Base-by-base conservation (phyloP, 1,140 invertebrate species). In the Drosophila biarmipes region DNA sequence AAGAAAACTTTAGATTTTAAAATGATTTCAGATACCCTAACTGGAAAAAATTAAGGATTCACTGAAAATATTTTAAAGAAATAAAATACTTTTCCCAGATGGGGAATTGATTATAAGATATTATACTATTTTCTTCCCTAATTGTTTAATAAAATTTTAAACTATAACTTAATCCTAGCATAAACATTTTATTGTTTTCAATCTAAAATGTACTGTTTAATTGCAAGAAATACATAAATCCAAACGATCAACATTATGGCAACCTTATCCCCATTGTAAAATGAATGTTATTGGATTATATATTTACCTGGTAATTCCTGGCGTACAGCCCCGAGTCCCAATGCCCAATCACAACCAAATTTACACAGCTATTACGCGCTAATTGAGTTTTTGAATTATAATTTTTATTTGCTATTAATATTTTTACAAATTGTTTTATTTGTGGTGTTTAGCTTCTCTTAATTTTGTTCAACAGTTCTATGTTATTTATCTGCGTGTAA, bases 391-490 rank as follows among this genome's bases (percentile, higher is more conserved):
- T 82, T 58, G 55, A 77, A 76, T 79, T 61, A 75, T 87, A 67
- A 63, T 89, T 63, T 82, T 81, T 87, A 89, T 89, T 86, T 43
- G 79, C 78, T 89, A 89, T 76, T 75, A 59, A 58, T 78, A 87
- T 81, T 56, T 71, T 66, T 87, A 87, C 84, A 87, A 79, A 82
- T 89, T 73, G 27, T 63, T 75, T 58, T 64, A 61, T 19, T 46
- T 75, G 42, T 67, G 46, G 57, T 66, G 59, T 62, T 54, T 84
- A 75, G 40, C 57, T 34, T 84, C 46, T n/a, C 56, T 68, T 10
- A 68, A 54, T 49, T 51, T 66, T 68, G 24, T 67, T 75, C 29
- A 86, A 86, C 81, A 86, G 77, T 54, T 64, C 53, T 53, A 68
- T 68, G 62, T 77, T 63, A 43, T 54, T 52, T 40, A 46, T 69